Conservation (phyloP, 2,888 invertebrate genomes). For the Penaeus monodon region DNA sequence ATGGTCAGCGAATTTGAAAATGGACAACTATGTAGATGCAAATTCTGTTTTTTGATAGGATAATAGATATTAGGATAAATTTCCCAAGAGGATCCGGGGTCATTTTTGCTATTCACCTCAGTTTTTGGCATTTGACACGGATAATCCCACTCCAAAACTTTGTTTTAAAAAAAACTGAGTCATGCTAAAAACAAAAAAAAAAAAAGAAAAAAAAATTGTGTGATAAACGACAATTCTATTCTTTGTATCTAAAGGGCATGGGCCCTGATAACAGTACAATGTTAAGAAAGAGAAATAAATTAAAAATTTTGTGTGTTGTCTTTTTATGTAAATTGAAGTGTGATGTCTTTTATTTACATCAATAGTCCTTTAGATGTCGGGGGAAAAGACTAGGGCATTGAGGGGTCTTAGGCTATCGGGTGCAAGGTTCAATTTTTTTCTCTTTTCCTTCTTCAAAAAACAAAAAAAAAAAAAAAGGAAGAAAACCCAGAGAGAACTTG, state of each 20-base stretch:
- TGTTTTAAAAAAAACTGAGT: constrained; percentile 51
- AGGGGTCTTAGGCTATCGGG: constrained; percentile 43
- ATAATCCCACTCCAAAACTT: constrained; percentile 51
- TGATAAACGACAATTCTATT: constrained; percentile 52
- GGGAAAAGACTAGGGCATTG: constrained; percentile 14
- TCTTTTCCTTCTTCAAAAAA: too few relatives aligned
- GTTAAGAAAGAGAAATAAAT: constrained; percentile 56
- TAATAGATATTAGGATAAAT: constrained; percentile 3
- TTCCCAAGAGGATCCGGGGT: constrained; percentile 36
- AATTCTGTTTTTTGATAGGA: too few relatives aligned
- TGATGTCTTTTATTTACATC: constrained; percentile 49
- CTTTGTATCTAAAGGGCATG: constrained; percentile 55
- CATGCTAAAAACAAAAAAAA: constrained; percentile 36
- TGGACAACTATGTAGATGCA: neutral
- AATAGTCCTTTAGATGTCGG: constrained; percentile 7
- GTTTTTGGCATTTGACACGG: constrained; percentile 58
- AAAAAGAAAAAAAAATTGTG: constrained; percentile 22
- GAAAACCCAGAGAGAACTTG: too few relatives aligned
- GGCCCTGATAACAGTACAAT: constrained; percentile 59
- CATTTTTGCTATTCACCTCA: constrained; percentile 57
- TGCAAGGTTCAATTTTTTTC: constrained; percentile 42
- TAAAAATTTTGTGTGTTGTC: constrained; percentile 54
- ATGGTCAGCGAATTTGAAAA: constrained; percentile 37
- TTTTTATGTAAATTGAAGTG: constrained; percentile 50
- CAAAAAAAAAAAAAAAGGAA: too few relatives aligned